Conservation (phyloP, 1,140 invertebrate genomes). For the Subanguina moxae region DNA sequence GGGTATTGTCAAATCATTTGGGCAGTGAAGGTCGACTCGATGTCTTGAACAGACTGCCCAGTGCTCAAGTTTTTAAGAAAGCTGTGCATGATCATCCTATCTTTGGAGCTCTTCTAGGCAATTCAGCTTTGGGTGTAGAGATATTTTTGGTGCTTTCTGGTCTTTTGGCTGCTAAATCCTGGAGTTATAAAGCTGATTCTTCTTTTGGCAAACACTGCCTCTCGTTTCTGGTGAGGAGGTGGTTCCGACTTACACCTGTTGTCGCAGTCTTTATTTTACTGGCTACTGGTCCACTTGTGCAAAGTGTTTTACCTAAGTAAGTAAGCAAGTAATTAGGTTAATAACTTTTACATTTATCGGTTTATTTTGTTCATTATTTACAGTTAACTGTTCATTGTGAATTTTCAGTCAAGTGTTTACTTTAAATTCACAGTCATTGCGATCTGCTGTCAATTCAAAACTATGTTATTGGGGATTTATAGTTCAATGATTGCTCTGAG, state of each 20-base stretch:
- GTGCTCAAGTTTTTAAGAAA: constrained; percentile 44
- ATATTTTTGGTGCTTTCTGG: constrained; percentile 47
- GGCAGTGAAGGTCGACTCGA: constrained; percentile 56
- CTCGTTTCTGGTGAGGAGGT: constrained; percentile 36
- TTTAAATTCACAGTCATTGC: too few species aligned
- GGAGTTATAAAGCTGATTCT: constrained; percentile 29
- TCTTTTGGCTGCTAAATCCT: constrained; percentile 47
- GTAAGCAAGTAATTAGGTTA: constrained; percentile 13
- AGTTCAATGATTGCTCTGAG: too few species aligned
- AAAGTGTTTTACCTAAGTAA: constrained; percentile 41
- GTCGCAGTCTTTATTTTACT: constrained; percentile 46
- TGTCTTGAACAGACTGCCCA: constrained; percentile 49
- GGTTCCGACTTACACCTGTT: constrained; percentile 45
- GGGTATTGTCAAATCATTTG: constrained; percentile 56
- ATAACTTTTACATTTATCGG: too few species aligned
- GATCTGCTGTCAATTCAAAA: too few species aligned
- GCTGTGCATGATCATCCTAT: constrained; percentile 51
- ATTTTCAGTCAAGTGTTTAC: too few species aligned
- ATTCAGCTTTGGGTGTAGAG: constrained; percentile 56
- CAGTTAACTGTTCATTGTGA: too few species aligned
- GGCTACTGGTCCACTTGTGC: constrained; percentile 23
- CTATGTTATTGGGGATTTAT: too few species aligned
- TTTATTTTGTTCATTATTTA: too few species aligned
- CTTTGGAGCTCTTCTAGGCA: constrained; percentile 55
- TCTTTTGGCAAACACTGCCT: constrained; percentile 37